Base-by-base conservation (phyloP, 2,888 invertebrate species). In the Lepidonotus clava region DNA sequence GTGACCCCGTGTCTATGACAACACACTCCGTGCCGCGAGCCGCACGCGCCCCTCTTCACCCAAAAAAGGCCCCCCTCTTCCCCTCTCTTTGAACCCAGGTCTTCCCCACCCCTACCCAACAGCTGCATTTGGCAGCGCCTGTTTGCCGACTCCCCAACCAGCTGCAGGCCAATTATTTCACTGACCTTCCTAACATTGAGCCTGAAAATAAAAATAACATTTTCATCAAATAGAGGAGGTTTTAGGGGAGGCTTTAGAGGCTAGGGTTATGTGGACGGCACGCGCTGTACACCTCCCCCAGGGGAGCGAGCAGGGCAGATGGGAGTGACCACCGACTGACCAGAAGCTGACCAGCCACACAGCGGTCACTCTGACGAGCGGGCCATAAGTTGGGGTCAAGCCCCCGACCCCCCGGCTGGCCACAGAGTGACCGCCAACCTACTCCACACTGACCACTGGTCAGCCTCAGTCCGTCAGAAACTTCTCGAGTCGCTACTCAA, bases 1-100 rank as follows among this genome's bases (percentile, higher is more conserved):
- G n/a, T n/a, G 56, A 56, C 56, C 56, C 56, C n/a, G 56, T 56
- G 56, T 24, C 56, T 24, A 56, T 56, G 56, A 56, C 56, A 56
- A 56, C 56, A 56, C 56, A 18, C 56, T 11, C 56, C 14, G 56
- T 24, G 56, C 24, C 56, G 21, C 56, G 14, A 18, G 56, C 5
- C 56, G 56, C 56, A 56, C 56, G 56, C 56, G 56, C 56, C 56
- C 14, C 56, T 24, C 18, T 46, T 46, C 46, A 46, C 18, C 18
- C 46, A 46, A 46, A 46, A 18, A 46, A 46, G 8, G 18, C 46
- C 46, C 46, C 46, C 46, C 18, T 46, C 18, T 46, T 8, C 46
- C n/a, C n/a, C 46, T 8, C 46, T 46, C 46, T 8, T 46, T 46
- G 46, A 18, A 8, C 18, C 46, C 46, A 46, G 8, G 18, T n/a